Conservation (phyloP, 1,140 invertebrate genomes). For the Ips nitidus region DNA sequence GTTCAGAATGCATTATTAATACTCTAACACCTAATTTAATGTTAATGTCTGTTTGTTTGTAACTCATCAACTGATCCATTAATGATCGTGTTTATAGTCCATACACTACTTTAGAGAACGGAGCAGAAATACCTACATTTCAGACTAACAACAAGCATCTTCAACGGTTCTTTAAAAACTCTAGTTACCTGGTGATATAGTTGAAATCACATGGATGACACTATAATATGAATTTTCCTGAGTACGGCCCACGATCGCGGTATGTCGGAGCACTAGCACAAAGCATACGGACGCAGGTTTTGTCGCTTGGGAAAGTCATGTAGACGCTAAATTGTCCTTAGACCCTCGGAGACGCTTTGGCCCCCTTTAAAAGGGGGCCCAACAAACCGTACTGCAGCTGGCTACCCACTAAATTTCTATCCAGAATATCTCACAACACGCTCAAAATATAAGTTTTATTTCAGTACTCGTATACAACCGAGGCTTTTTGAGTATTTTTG, state of each 20-base stretch:
- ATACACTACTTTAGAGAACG: too few relatives aligned
- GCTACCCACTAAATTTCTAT: slow-evolving; percentile 51
- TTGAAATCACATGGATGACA: too few relatives aligned
- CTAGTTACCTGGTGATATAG: too few relatives aligned
- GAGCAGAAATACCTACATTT: too few relatives aligned
- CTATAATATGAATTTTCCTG: neutral
- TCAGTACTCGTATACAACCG: slow-evolving; percentile 52
- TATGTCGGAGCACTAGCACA: slow-evolving; percentile 27
- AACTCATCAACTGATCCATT: too few relatives aligned
- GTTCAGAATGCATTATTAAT: too few relatives aligned
- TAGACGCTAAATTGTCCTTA: slow-evolving; percentile 2
- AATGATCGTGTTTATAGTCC: too few relatives aligned
- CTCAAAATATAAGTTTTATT: slow-evolving; percentile 55
- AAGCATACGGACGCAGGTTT: slow-evolving; percentile 20
- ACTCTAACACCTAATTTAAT: too few relatives aligned
- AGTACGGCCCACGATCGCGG: slow-evolving; percentile 16
- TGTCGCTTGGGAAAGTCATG: slow-evolving; percentile 10
- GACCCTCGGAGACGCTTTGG: slow-evolving; percentile 7
- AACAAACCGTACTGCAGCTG: slow-evolving; percentile 40
- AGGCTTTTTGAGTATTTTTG: slow-evolving; percentile 54
- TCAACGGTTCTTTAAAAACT: too few relatives aligned
- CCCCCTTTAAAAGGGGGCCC: slow-evolving; percentile 30
- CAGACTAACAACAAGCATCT: too few relatives aligned
- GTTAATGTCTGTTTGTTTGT: too few relatives aligned
- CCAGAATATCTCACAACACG: slow-evolving; percentile 48